Evolutionary conservation across 1,140 invertebrate species (phyloP), one percentile per base, ranked within the genome.

Genomic region (Daktulosphaira vitifoliae): DNA sequence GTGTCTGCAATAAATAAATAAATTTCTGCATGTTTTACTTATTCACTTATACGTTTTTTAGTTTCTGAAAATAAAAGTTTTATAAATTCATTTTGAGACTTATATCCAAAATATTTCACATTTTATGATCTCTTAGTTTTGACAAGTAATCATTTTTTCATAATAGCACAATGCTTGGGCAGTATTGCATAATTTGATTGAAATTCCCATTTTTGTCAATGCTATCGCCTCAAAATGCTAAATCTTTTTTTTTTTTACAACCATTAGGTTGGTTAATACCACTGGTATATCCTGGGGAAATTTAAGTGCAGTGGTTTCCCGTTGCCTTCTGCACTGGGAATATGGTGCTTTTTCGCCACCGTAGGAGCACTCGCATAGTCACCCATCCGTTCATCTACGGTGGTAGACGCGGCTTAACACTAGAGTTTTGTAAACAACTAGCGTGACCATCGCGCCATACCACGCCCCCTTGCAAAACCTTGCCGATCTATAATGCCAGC

Each of bases 61-160:
- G 46, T 25, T 49, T 49, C 46, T 49, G 22, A 49, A 49, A 6
- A 49, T n/a, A 49, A 15, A 11, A 49, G 13, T 23, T 49, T 23
- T 49, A 49, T 25, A 2, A 49, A 49, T 49, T 49, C 22, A 49
- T 49, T 49, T 25, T 49, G 46, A 49, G 39, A 44, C 39, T 18
- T 44, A 44, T 2, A 44, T 16, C 39, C 39, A 16, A 44, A 18
- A 44, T 44, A 44, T 2, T 2, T 44, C 39, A 44, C 39, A 44
- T 44, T 15, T 5, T 44, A 16, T 44, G 39, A 18, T 16, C 39
- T 44, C n/a, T 16, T 44, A 44, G 39, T 16, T 44, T 44, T 16
- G 2, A 16, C n/a, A 44, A 16, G n/a, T 44, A 44, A 18, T 18
- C 39, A 44, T 16, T n/a, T 44, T 16, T 44, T 16, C 8, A 44